Evolutionary conservation across 1,140 invertebrate species (phyloP).

Genomic region (Gryon sp.): DNA sequence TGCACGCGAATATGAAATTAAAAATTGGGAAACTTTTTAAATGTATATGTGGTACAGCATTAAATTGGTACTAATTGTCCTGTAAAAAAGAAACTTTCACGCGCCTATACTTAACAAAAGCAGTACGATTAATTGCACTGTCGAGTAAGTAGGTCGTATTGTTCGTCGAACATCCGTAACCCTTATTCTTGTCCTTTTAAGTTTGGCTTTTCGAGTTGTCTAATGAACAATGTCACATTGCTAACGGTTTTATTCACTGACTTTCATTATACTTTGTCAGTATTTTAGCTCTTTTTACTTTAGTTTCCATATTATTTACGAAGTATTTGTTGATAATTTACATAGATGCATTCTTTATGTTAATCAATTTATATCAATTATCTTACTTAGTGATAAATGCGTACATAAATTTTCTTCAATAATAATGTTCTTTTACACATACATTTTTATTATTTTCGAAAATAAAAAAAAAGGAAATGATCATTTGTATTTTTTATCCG

Average conservation of each 20-base stretch:
- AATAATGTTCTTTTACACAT: too few relatives aligned
- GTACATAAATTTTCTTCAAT: too few relatives aligned
- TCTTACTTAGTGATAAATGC: too few relatives aligned
- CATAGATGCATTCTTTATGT: too few relatives aligned
- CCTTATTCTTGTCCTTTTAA: conserved; percentile 36
- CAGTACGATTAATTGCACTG: conserved; percentile 40
- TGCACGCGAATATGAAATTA: conserved; percentile 25
- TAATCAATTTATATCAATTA: too few relatives aligned
- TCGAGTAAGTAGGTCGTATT: conserved; percentile 44
- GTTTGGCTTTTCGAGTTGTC: conserved; percentile 36
- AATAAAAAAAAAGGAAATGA: too few relatives aligned
- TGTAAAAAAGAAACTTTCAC: conserved; percentile 44
- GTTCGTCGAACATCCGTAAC: conserved; percentile 49
- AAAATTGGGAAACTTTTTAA: conserved; percentile 33
- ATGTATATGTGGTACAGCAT: conserved; percentile 20
- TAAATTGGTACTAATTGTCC: conserved; percentile 47
- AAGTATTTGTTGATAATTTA: too few relatives aligned
- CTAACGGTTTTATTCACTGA: conserved; percentile 38
- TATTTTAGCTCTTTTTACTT: too few relatives aligned
- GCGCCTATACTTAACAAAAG: conserved; percentile 37
- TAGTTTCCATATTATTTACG: too few relatives aligned
- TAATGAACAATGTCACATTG: conserved; percentile 17
- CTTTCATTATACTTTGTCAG: conserved; percentile 7
- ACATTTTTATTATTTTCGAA: too few relatives aligned
- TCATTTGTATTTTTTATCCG: too few relatives aligned